phyloP scores from a whole-genome alignment of 23 tunicate genomes.

The Trididemnum nubilum region DNA sequence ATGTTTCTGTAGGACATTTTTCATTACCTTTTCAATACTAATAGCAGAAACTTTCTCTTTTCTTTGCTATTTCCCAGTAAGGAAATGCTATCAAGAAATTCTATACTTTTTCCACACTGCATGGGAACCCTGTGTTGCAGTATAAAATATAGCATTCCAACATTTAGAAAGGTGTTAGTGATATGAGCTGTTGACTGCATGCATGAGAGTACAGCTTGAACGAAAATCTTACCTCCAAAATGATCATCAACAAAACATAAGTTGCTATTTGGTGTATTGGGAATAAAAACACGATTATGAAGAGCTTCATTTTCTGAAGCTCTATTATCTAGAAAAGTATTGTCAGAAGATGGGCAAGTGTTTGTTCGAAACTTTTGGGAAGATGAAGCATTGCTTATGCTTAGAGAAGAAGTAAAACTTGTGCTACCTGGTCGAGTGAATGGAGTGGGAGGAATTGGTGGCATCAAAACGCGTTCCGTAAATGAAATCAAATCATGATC shows the following conservation, averaged over 20 bases:
- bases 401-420: background rate
- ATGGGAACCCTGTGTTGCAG: too few relatives aligned
- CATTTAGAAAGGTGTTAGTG: background rate
- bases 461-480: background rate
- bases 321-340: background rate
- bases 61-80: too few relatives aligned
- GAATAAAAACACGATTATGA: background rate
- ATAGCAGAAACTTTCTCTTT: too few relatives aligned
- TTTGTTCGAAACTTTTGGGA: too few relatives aligned
- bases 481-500: conserved; percentile 6
- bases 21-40: too few relatives aligned
- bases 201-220: too few relatives aligned
- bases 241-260: conserved; percentile 5
- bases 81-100: too few relatives aligned
- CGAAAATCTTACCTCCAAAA: conserved; percentile 16
- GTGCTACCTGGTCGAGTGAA: background rate
- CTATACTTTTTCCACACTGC: too few relatives aligned
- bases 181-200: background rate
- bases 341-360: background rate
- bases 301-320: background rate
- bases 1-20: too few relatives aligned
- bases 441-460: background rate
- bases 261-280: background rate
- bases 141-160: background rate
- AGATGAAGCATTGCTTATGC: too few relatives aligned